Conservation (phyloP, 1,140 invertebrate species). For the Bactericera cockerelli region DNA sequence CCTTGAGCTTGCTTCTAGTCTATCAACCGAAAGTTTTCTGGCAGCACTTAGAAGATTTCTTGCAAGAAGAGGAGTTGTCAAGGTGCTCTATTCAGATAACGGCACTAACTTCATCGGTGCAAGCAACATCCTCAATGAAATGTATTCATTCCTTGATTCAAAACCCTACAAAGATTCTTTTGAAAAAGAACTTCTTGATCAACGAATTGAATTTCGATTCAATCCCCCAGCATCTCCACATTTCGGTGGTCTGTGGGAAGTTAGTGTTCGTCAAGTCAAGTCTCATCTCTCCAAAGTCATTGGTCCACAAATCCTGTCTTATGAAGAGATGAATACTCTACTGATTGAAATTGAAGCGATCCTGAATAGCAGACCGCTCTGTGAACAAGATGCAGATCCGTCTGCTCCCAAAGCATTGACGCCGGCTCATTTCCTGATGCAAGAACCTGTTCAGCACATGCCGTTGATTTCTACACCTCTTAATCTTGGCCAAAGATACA, state of each 20-base stretch:
- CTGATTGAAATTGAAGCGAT: conserved; percentile 22
- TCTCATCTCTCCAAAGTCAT: conserved; percentile 24
- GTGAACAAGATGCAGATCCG: background rate
- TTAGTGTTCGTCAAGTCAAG: conserved; percentile 25
- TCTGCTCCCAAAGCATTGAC: background rate
- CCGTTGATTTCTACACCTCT: no score
- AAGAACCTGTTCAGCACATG: background rate
- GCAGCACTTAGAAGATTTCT: no score
- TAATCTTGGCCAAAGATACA: background rate
- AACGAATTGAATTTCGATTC: conserved; percentile 14
- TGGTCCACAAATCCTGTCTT: conserved; percentile 20
- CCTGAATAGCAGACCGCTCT: conserved; percentile 21
- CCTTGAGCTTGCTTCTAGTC: conserved; percentile 24
- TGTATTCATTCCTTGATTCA: background rate
- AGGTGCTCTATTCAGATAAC: no score
- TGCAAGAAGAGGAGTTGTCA: no score
- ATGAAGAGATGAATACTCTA: conserved; percentile 25
- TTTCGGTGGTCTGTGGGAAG: conserved; percentile 28
- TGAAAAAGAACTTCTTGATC: background rate
- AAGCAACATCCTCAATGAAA: conserved; percentile 9
- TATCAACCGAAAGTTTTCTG: no score
- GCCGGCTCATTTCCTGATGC: background rate
- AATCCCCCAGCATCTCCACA: conserved; percentile 26
- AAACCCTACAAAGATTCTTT: background rate
- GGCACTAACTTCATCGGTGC: no score